Evolutionary conservation across 2,888 invertebrate species (phyloP), one percentile per base, ranked within the genome.

Genomic region (Plutella xylostella): DNA sequence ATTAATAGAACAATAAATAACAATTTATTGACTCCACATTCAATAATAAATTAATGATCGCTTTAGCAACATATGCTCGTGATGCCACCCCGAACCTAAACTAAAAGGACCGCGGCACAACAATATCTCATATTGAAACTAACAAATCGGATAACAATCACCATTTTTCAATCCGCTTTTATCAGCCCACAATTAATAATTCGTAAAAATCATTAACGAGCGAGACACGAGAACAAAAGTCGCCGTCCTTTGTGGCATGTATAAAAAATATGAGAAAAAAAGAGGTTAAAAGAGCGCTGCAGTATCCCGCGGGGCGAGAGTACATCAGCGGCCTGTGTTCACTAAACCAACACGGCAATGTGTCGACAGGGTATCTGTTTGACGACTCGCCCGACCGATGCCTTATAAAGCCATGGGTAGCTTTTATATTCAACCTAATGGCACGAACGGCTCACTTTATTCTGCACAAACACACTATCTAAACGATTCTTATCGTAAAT

Each of bases 171-270:
- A 78, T 79, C 73, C 68, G 56, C 71, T 74, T 72, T 72, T 74
- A 74, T 72, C 68, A 60, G 59, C 53, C 64, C 63, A 75, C 77
- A 77, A 82, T 83, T 83, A 82, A 82, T 83, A 82, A 79, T 76
- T 70, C 78, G 76, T 78, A 74, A 78, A 79, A 79, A 80, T 82
- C 83, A 82, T 83, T 83, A 83, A 78, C 72, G 65, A 68, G 63
- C 72, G 67, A 74, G 75, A 79, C 78, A 73, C 65, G 74, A 71
- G 79, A 76, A 79, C 79, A 79, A 78, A 77, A 76, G 80, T 83
- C 72, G 82, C 80, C 68, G 72, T 72, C 74, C 69, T 78, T 79
- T 77, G 75, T 73, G 71, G 63, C 68, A 60, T 71, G 62, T 63
- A 65, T 65, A 70, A 71, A 62, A 64, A 72, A 68, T 59, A 50